Evolutionary conservation across 2,888 invertebrate genomes (phyloP), one percentile per base, ranked within the genome.

Genomic region (Maniola hyperantus): DNA sequence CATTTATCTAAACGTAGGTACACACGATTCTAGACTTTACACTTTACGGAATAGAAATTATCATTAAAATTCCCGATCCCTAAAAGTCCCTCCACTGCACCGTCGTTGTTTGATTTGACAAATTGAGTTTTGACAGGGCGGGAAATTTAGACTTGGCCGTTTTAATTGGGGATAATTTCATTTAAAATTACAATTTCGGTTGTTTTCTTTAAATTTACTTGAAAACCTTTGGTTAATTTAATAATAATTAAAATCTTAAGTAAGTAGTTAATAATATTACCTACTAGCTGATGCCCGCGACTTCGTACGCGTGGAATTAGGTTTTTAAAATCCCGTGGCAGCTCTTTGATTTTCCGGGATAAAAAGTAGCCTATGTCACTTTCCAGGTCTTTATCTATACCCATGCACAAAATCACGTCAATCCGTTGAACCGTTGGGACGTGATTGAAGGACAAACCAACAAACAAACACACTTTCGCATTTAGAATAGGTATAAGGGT

Each of bases 51-150:
- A 80, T 85, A 88, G 77, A 77, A 79, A 75, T 76, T 79, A 77
- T 66, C 55, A 36, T 39, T 55, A 55, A 55, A 55, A 39, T 53
- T 44, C 18, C 5, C 8, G 18, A 67, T 64, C 63, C 13, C 54
- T 63, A 57, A 65, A 67, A 75, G 78, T 83, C 79, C 84, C 88
- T 87, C 79, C 77, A 77, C 79, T n/a, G n/a, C n/a, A n/a, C 84
- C 82, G 88, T 87, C 86, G 81, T 80, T 89, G 85, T 89, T 91
- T 91, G 88, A 85, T 80, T 88, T 88, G 87, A 89, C 90, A 91
- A 91, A 91, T 92, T 91, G 88, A 87, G 88, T 91, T 91, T 89
- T 90, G 91, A 91, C 91, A 88, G 84, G 81, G 88, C 86, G 87
- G 83, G 83, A 87, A 83, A 83, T 80, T 83, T 78, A 81, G 80